Percentiles rank a stretch among this genome's conserved stretches.
Evolutionary conservation across 2,797 vertebrate species (phyloP).

Genomic region (Acanthiza pusilla): DNA sequence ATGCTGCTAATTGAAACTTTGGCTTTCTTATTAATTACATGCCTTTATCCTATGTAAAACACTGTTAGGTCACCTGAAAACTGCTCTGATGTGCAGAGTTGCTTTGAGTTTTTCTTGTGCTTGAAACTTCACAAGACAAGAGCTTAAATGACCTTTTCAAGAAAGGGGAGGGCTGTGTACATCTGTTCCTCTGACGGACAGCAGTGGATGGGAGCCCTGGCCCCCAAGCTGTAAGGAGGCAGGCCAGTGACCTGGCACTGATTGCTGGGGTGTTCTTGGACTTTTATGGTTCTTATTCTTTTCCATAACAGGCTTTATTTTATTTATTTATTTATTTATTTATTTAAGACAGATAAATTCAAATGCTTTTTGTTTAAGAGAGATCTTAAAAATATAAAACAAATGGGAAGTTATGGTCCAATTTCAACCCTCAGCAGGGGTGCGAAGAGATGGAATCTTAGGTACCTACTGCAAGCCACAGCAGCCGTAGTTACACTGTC

Average conservation of each 20-base stretch:
- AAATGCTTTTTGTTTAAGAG: neutral
- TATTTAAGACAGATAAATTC: neutral
- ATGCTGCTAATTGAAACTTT: neutral
- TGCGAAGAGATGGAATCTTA: neutral
- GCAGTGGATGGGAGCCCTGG: neutral
- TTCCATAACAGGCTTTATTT: neutral
- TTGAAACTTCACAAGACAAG: neutral
- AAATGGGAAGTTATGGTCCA: neutral
- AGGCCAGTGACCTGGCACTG: neutral
- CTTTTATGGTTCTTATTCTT: neutral
- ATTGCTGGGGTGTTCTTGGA: neutral
- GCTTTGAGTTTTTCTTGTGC: fast-evolving
- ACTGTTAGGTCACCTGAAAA: neutral
- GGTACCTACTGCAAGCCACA: fast-evolving
- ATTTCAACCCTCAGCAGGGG: neutral
- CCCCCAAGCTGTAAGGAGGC: fast-evolving
- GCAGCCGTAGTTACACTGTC: neutral
- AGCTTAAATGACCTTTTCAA: neutral
- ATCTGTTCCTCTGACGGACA: neutral
- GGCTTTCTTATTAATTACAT: neutral
- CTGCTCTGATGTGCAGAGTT: neutral
- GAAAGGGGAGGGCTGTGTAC: neutral
- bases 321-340: too few species aligned
- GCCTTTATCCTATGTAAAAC: neutral
- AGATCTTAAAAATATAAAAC: neutral